phyloP scores from a whole-genome alignment of 2,113 vertebrate species.

The Cyprinus carpio region DNA sequence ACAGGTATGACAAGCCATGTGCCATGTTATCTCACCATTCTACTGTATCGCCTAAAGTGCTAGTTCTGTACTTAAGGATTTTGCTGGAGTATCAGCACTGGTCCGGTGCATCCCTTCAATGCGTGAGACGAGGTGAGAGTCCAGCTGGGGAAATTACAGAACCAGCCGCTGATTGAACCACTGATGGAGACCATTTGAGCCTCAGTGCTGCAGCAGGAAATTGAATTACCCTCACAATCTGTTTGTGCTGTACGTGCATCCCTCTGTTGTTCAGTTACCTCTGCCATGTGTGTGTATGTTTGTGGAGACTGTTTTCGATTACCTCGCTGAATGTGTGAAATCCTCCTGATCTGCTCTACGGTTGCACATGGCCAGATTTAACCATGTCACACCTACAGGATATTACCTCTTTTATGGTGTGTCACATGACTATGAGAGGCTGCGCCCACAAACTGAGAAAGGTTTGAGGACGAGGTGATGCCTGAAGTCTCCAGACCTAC shows the following conservation, averaged over 20 bases:
- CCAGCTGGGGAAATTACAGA: slow-evolving; percentile 70
- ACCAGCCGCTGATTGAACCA: slow-evolving; percentile 66
- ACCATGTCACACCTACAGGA: slow-evolving; percentile 50
- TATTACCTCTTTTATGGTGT: slow-evolving; percentile 47
- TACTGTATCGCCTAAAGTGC: neutral
- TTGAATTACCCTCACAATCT: slow-evolving; percentile 69
- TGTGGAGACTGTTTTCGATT: slow-evolving; percentile 61
- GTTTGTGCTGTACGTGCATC: slow-evolving; percentile 42
- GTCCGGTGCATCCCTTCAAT: slow-evolving; percentile 4
- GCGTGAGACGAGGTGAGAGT: slow-evolving; percentile 56
- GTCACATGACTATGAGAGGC: slow-evolving; percentile 35
- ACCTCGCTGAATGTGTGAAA: slow-evolving; percentile 57
- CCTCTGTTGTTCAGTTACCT: slow-evolving; percentile 38
- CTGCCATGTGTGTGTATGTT: slow-evolving; percentile 26
- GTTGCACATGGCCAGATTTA: slow-evolving; percentile 37
- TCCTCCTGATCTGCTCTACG: slow-evolving; percentile 45
- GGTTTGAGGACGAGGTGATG: slow-evolving; percentile 14
- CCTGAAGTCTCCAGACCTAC: neutral
- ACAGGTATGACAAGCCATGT: neutral
- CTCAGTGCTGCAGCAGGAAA: slow-evolving; percentile 65
- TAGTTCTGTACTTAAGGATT: slow-evolving; percentile 27
- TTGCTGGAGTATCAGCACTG: neutral
- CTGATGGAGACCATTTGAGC: slow-evolving; percentile 68
- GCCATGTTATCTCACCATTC: neutral
- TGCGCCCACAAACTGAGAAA: neutral